phyloP scores from a whole-genome alignment of 2,797 vertebrate species.

The Anabas testudineus region DNA sequence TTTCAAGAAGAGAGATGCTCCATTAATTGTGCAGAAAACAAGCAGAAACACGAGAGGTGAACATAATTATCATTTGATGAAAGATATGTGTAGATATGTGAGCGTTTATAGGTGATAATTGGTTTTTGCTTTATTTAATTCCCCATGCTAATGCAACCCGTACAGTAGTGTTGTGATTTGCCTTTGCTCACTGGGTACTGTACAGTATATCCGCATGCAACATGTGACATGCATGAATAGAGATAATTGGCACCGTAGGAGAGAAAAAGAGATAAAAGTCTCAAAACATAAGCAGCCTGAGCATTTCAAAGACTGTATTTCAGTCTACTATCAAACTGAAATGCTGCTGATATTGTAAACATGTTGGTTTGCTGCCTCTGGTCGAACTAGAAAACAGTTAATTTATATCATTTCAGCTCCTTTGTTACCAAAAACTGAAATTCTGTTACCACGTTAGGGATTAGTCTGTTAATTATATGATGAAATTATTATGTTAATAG shows the following conservation, averaged over 20 bases:
- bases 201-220: too few species aligned
- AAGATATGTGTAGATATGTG: too few species aligned
- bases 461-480: constrained; percentile 1
- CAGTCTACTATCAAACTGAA: too few species aligned
- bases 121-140: too few species aligned
- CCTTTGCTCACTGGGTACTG: too few species aligned
- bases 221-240: not conserved
- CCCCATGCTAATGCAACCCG: too few species aligned
- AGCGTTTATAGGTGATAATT: too few species aligned
- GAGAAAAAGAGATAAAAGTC: not conserved
- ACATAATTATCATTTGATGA: too few species aligned
- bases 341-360: not conserved
- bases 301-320: not conserved
- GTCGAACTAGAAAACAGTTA: not conserved
- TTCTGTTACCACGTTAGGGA: not conserved
- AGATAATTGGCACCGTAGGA: not conserved
- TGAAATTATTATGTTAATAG: constrained; percentile 27
- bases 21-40: too few species aligned
- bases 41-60: too few species aligned
- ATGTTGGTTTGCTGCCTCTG: not conserved
- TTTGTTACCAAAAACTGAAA: constrained; percentile 5
- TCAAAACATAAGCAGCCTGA: not conserved
- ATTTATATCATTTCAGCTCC: not conserved
- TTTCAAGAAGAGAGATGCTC: too few species aligned
- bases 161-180: too few species aligned